phyloP scores from a whole-genome alignment of 2,797 vertebrate species.

The Cichlasoma orientale region DNA sequence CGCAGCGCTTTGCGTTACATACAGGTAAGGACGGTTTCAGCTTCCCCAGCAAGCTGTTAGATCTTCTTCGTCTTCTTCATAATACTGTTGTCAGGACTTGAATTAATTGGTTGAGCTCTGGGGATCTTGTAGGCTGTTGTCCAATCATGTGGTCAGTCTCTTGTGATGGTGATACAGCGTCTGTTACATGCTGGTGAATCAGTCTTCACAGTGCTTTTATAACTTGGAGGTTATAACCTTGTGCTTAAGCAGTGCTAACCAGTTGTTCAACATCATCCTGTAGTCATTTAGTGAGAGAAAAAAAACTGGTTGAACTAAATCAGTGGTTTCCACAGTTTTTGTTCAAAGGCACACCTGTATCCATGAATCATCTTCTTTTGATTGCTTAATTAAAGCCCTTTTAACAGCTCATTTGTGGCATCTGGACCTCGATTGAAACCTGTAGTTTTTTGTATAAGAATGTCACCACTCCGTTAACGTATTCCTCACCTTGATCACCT shows the following conservation, averaged over 20 bases:
- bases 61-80: neutral
- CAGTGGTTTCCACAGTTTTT: neutral
- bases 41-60: neutral
- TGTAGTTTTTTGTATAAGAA: neutral
- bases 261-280: neutral
- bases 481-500: neutral
- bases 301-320: neutral
- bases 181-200: neutral
- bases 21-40: conserved; percentile 84
- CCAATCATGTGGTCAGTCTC: conserved; percentile 9
- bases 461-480: neutral
- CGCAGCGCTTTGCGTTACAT: conserved; percentile 97
- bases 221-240: neutral
- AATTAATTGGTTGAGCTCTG: conserved; percentile 9
- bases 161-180: conserved; percentile 14
- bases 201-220: neutral
- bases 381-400: neutral
- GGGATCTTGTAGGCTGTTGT: neutral
- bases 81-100: neutral
- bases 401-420: neutral
- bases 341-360: neutral
- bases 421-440: neutral
- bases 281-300: neutral
- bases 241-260: neutral
- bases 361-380: neutral